Evolutionary conservation across 2,797 vertebrate species (phyloP), one percentile per base, ranked within the genome.

Genomic region (Sebastes trivittatus): DNA sequence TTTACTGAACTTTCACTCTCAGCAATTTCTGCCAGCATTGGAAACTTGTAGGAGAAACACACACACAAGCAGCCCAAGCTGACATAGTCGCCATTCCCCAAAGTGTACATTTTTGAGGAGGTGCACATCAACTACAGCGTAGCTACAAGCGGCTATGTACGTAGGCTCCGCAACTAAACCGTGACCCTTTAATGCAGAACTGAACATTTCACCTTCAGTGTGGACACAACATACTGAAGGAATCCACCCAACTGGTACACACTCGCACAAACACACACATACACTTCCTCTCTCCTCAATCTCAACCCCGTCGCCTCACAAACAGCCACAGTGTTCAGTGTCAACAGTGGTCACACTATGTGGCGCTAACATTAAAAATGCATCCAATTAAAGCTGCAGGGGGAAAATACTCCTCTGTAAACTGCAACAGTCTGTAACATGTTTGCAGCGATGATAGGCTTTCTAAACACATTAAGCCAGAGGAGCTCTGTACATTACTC

Each of bases 381-480:
- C 84, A 76, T 88, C 86, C 82, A 88, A 88, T 90, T 88, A 88
- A 87, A 92, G 84, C 85, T 84, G 77, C 76, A 22, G 80, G 81
- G 79, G 75, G 54, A 56, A 75, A 87, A 83, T 42, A 46, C 68
- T 77, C 69, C 36, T 67, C 58, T 60, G 76, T 82, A 86, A 91
- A 86, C 81, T 36, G 86, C 83, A 86, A 87, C 82, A 87, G 90
- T 88, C 88, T 89, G 88, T 81, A 84, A 79, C 86, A 72, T 86
- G 89, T 91, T 91, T 90, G 78, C 84, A 86, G 84, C 80, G 68
- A 78, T 85, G 89, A 92, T 83, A 81, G 73, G 86, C 87, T 87
- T 88, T 91, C 89, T 78, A 89, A 91, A 91, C 84, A 91, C 90
- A 92, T 89, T 79, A 88, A 90, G 76, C 83, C 83, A 72, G 83